Evolutionary conservation across 2,888 invertebrate species (phyloP), one percentile per base, ranked within the genome.

Genomic region (Brenthis hecate): DNA sequence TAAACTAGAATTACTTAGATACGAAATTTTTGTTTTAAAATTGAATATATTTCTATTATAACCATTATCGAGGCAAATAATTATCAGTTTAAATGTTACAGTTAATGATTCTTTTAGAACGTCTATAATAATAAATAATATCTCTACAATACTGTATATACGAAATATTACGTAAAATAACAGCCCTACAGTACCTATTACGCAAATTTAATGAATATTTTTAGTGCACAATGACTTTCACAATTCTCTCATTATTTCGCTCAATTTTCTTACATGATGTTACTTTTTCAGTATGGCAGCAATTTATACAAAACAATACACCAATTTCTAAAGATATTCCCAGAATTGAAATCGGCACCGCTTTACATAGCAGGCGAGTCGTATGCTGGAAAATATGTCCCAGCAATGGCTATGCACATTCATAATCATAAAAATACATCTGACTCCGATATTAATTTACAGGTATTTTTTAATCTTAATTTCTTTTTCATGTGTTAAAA

Each of bases 301-400:
- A 94, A 96, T 75, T 85, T 96, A 11, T 94, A 94, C 82, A 84
- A 84, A 73, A 93, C 92, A 1, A 74, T 95, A 58, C 79, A 85
- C 54, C 96, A 96, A 83, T 94, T 96, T 75, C 89, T 95, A 64
- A 88, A 91, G 73, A 75, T 96, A 3, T 96, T 95, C 81, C 94
- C 94, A 0, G 93, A 94, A 72, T 87, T 94, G 50, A 88, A 90
- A 73, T 73, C 78, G 6, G 94, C 93, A 50, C 94, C 94, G 2
- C 90, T 96, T 73, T 96, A 92, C 81, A 84, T 95, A 0, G 94
- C 95, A 1, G 96, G 96, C 11, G 95, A 96, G 84, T 95, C 94
- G 0, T 95, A 94, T 79, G 95, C 94, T 5, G 95, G 95, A 73
- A 93, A 93, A 77, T 93, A 93, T 71, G 91, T 93, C 6, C 93